Evolutionary conservation across 2,797 vertebrate species (phyloP), one percentile per base, ranked within the genome.

Genomic region (Parambassis ranga): DNA sequence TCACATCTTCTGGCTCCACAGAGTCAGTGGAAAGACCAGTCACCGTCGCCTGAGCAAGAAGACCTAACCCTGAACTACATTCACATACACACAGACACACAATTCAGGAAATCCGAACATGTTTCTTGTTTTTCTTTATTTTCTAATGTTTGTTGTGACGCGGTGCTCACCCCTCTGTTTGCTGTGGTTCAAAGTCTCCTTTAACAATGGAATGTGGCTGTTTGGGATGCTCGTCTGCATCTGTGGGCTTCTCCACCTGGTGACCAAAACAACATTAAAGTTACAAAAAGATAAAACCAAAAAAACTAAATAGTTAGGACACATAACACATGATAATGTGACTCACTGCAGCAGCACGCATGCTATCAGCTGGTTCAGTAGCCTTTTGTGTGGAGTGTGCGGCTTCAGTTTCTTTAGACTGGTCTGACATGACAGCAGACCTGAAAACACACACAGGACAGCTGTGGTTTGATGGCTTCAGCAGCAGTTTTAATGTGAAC

Each of bases 31-130:
- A 86, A 66, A 85, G 81, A 61, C 49, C 74, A 15, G 71, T 84
- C 64, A 62, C 86, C 70, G 44, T 91, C 60, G 81, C 75, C 0
- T 82, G 71, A 59, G 65, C 84, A 1, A 90, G 83, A 60, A 41
- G 49, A 2, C 35, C 73, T 36, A 86, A 48, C 33, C 67, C 73
- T 62, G 68, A 11, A 7, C 89, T 92, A 26, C 10, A 37, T 26
- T 9, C 20, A 71, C 24, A 55, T 9, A 60, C 4, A 64, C 11
- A 56, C 3, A 75, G 4, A 64, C 16, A 57, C 4, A 60, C 49
- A 31, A 11, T 23, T 4, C 6, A 71, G 20, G 43, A 13, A 31
- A 50, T 11, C 1, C n/a, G n/a, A n/a, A n/a, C 7, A 9, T 32
- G n/a, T 31, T 28, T 36, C 6, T 18, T 30, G 7, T 36, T 32